phyloP scores from a whole-genome alignment of 2,113 vertebrate species.

The Melanerpes aurifrons region DNA sequence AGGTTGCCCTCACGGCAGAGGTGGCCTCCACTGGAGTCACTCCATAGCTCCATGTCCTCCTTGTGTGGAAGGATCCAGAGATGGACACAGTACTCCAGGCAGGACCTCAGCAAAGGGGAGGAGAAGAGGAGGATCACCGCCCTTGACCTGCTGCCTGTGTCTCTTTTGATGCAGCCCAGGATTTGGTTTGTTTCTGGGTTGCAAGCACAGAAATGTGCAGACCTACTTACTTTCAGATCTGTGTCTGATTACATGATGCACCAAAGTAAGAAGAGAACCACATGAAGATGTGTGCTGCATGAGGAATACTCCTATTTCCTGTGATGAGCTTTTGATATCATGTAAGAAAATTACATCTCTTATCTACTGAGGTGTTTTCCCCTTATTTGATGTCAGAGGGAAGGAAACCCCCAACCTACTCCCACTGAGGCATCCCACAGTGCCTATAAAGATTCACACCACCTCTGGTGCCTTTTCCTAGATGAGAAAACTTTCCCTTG shows the following conservation, averaged over 20 bases:
- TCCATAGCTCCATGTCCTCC: too few species aligned
- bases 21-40: too few species aligned
- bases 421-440: slow-evolving; percentile 55
- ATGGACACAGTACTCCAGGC: too few species aligned
- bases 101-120: too few species aligned
- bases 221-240: not conserved
- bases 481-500: slow-evolving; percentile 62
- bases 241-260: not conserved
- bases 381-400: slow-evolving; percentile 57
- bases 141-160: too few species aligned
- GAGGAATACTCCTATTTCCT: slow-evolving; percentile 67
- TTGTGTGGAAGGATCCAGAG: too few species aligned
- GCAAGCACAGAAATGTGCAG: too few species aligned
- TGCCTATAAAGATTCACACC: not conserved
- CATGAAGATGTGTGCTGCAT: not conserved
- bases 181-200: too few species aligned
- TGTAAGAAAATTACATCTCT: slow-evolving; percentile 33
- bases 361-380: slow-evolving; percentile 68
- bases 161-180: too few species aligned
- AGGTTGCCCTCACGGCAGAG: too few species aligned
- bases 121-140: too few species aligned
- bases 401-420: slow-evolving; percentile 63
- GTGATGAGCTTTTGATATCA: slow-evolving; percentile 31
- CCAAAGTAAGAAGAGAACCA: slow-evolving; percentile 14
- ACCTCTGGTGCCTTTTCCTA: slow-evolving; percentile 41